phyloP scores from a whole-genome alignment of 2,888 invertebrate species.

The Bombylius major region DNA sequence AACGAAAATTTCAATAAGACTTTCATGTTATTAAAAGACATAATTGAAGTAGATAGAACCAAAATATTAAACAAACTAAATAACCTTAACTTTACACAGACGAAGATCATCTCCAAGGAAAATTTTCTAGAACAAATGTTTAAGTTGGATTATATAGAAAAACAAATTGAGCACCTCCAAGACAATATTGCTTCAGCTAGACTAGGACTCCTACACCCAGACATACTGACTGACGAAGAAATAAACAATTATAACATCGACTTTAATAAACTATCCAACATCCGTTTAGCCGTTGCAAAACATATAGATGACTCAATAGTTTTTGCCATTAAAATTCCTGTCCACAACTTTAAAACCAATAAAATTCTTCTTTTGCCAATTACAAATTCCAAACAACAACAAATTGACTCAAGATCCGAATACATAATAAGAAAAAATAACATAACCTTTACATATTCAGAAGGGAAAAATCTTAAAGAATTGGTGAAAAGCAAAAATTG shows the following conservation, averaged over 20 bases:
- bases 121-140: slow-evolving; percentile 1
- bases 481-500: no score
- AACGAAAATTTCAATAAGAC: not conserved
- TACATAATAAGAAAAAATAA: no score
- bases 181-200: slow-evolving; percentile 2
- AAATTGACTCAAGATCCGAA: no score
- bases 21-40: slow-evolving; percentile 1
- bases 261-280: not conserved
- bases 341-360: no score
- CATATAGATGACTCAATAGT: not conserved
- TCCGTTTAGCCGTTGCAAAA: slow-evolving; percentile 1
- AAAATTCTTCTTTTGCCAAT: no score
- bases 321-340: no score
- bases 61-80: not conserved
- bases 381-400: no score
- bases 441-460: no score
- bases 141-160: slow-evolving; percentile 1
- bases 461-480: no score
- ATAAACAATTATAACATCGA: not conserved
- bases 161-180: not conserved
- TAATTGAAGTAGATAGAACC: not conserved
- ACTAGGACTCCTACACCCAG: not conserved
- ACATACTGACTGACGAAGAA: slow-evolving; percentile 1
- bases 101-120: not conserved
- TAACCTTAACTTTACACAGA: not conserved